A percentile compares a stretch with the other conserved stretches of the same genome.
phyloP scores from a whole-genome alignment of 2,888 invertebrate species.

The Stenchaetothrips biformis region DNA sequence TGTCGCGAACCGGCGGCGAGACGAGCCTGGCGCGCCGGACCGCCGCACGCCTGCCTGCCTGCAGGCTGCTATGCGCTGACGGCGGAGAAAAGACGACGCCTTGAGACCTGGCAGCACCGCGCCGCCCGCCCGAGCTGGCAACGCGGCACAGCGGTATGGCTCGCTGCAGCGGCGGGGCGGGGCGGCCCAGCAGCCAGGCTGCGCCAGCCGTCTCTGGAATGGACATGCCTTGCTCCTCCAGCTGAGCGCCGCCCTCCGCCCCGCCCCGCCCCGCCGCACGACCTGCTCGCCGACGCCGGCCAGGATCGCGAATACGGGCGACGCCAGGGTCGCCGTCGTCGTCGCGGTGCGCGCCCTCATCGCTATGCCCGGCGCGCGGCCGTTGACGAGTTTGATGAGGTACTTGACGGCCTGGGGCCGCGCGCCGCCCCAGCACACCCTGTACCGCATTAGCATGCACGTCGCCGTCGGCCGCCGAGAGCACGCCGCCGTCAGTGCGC shows the following conservation, averaged over 20 bases:
- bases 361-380: neutral
- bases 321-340: neutral
- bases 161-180: neutral
- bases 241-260: neutral
- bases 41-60: neutral
- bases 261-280: neutral
- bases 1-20: no score
- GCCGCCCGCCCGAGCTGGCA: neutral
- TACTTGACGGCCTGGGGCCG: neutral
- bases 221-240: neutral
- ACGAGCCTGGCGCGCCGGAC: no score
- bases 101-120: neutral
- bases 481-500: neutral
- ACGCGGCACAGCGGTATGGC: neutral
- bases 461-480: neutral
- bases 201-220: neutral
- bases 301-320: no score
- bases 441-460: neutral
- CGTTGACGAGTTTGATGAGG: no score
- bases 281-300: neutral
- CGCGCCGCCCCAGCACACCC: neutral
- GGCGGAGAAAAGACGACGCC: neutral
- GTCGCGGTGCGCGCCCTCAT: neutral
- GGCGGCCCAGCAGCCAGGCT: neutral
- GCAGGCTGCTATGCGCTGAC: neutral